Evolutionary conservation across 2,888 invertebrate species (phyloP), one percentile per base, ranked within the genome.

Genomic region (Aradus depressus): DNA sequence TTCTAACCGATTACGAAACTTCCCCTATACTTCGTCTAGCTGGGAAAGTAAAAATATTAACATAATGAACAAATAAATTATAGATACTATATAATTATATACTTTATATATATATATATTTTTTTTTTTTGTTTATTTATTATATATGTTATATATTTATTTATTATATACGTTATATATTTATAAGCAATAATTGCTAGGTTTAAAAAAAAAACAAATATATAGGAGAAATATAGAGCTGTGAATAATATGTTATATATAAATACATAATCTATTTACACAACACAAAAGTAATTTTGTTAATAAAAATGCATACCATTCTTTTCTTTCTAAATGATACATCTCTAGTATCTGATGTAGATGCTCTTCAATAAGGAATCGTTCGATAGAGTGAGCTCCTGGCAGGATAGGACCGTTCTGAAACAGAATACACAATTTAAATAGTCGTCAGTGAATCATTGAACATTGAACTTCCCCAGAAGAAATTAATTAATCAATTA

Each of bases 361-460:
- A 65, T 98, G 96, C 68, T 97, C 96, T 67, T 99, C 98, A 62
- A 99, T 93, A 1, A 98, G 75, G 69, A 93, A 97, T 53, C 98
- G 75, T 68, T 99, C 98, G 56, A 98, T 95, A 0, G 97, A 90
- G 70, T 97, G 95, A 18, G 90, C 87, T 28, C 95, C 96, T 0
- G 98, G 98, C 49, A 98, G 70, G 38, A 86, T 80, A 0, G 88
- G 86, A 0, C 80, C 49, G 75, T 65, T 44, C 54, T 56, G 32
- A 37, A 54, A 52, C n/a, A n/a, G n/a, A n/a, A n/a, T n/a, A n/a
- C n/a, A n/a, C n/a, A n/a, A n/a, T n/a, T n/a, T n/a, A n/a, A n/a
- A n/a, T n/a, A n/a, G n/a, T n/a, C n/a, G n/a, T n/a, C n/a, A n/a
- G n/a, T n/a, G n/a, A n/a, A n/a, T n/a, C n/a, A n/a, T n/a, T n/a